Evolutionary conservation across 92 coral and sea anemone genomes (phyloP).

Genomic region (Porites lobata): DNA sequence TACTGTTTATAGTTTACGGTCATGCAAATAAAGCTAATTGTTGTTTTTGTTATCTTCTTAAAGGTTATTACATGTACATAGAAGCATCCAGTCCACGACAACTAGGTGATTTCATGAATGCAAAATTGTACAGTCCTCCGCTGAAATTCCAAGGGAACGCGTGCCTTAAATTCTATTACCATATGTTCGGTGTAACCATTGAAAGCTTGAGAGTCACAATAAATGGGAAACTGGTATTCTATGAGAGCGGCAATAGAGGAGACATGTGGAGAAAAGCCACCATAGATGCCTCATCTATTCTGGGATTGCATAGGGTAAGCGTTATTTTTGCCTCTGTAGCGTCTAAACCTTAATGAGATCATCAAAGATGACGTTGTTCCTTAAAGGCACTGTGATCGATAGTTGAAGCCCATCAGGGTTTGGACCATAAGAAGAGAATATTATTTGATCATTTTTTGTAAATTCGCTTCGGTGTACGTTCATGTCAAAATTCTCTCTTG

Average conservation of each 20-base stretch:
- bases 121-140: conserved; percentile 30
- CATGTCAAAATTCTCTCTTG: too few relatives aligned
- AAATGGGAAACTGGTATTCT: neutral
- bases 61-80: conserved; percentile 60
- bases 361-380: too few relatives aligned
- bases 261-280: neutral
- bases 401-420: too few relatives aligned
- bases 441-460: too few relatives aligned
- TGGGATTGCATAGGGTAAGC: conserved; percentile 10
- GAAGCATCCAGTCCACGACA: conserved; percentile 62
- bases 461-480: too few relatives aligned
- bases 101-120: conserved; percentile 16
- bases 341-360: too few relatives aligned
- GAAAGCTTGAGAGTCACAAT: conserved; percentile 25
- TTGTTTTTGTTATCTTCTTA: neutral
- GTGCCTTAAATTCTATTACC: conserved; percentile 56
- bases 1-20: too few relatives aligned
- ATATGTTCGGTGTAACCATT: conserved; percentile 51
- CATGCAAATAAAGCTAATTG: too few relatives aligned
- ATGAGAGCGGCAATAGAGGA: conserved; percentile 19
- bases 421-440: too few relatives aligned
- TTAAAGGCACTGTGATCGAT: too few relatives aligned
- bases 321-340: too few relatives aligned
- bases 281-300: neutral
- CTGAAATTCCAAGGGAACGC: conserved; percentile 3